Evolutionary conservation across 2,113 vertebrate species (phyloP).

Genomic region (Excalfactoria chinensis): DNA sequence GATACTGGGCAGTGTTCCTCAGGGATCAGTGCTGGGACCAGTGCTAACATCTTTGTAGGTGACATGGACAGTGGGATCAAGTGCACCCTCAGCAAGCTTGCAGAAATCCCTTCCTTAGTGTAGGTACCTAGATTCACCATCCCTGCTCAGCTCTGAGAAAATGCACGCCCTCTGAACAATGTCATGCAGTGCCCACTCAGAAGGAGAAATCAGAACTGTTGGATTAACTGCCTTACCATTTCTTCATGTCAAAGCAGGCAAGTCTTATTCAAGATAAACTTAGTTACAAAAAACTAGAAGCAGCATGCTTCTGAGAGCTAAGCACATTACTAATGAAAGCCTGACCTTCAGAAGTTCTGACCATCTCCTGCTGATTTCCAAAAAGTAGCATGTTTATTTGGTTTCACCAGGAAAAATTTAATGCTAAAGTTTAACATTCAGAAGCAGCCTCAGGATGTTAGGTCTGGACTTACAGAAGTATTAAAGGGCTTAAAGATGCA

Average conservation of each 20-base stretch:
- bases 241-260: background rate
- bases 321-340: background rate
- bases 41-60: too few relatives aligned
- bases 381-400: background rate
- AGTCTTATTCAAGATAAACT: background rate
- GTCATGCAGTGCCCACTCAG: background rate
- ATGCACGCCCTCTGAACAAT: background rate
- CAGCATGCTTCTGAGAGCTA: background rate
- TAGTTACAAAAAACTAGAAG: background rate
- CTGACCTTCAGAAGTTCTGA: background rate
- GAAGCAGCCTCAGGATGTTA: slow-evolving; percentile 23
- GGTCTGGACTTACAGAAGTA: slow-evolving; percentile 41
- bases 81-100: too few relatives aligned
- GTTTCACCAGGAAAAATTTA: background rate
- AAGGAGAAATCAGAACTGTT: background rate
- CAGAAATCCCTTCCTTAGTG: background rate
- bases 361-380: background rate
- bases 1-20: too few relatives aligned
- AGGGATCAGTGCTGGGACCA: too few relatives aligned
- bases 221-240: background rate
- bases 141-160: background rate
- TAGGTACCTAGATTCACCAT: background rate
- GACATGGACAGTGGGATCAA: too few relatives aligned
- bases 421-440: background rate
- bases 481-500: slow-evolving; percentile 46